phyloP scores from a whole-genome alignment of 2,888 invertebrate genomes.

The Asteroscopus sphinx region DNA sequence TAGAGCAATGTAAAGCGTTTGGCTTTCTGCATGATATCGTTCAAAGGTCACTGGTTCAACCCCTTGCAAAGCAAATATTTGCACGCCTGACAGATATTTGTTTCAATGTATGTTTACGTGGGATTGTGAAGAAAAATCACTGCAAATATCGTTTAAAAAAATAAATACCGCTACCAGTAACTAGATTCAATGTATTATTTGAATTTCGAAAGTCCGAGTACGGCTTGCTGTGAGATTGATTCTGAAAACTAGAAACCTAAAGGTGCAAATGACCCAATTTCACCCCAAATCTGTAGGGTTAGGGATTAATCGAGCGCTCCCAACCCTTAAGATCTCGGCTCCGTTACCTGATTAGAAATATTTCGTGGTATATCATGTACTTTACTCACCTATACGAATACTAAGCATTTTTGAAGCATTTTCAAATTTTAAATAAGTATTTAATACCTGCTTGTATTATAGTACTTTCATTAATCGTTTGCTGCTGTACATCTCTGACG shows the following conservation, averaged over 20 bases:
- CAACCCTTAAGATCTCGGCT: conserved; percentile 44
- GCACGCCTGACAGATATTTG: too few relatives aligned
- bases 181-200: conserved; percentile 1
- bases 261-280: conserved; percentile 54
- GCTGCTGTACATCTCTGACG: too few relatives aligned
- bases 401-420: background rate
- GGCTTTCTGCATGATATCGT: too few relatives aligned
- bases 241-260: conserved; percentile 37
- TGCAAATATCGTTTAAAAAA: too few relatives aligned
- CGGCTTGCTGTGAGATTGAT: conserved; percentile 34
- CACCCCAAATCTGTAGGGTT: conserved; percentile 52
- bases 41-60: too few relatives aligned
- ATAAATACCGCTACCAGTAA: background rate
- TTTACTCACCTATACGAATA: conserved; percentile 11
- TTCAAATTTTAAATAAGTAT: too few relatives aligned
- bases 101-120: too few relatives aligned
- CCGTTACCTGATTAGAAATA: conserved; percentile 51
- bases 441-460: too few relatives aligned
- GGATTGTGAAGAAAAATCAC: too few relatives aligned
- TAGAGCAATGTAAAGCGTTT: too few relatives aligned
- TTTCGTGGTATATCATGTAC: conserved; percentile 37
- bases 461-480: too few relatives aligned
- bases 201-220: conserved; percentile 14
- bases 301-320: conserved; percentile 48
- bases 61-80: too few relatives aligned